Evolutionary conservation across 1,140 invertebrate species (phyloP).

Genomic region (Drosophila carrolli): DNA sequence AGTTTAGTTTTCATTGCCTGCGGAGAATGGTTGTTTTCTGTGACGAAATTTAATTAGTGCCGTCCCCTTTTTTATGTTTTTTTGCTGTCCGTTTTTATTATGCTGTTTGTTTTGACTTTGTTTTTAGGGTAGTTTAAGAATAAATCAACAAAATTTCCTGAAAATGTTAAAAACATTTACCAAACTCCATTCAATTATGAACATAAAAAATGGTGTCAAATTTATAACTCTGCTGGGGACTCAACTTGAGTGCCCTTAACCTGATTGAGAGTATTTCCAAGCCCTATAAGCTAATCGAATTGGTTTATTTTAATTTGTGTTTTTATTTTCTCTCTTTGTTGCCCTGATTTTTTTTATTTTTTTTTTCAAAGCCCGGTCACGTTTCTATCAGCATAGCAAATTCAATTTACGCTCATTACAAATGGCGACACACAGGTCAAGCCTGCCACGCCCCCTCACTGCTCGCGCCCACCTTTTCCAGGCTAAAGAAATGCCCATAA

Average conservation of each 20-base stretch:
- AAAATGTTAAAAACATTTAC: neutral
- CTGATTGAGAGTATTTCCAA: slow-evolving; percentile 13
- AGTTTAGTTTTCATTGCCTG: slow-evolving; percentile 38
- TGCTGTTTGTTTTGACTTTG: neutral
- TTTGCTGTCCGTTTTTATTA: slow-evolving; percentile 3
- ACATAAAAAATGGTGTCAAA: neutral
- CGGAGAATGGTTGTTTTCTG: neutral
- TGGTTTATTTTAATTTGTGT: slow-evolving; percentile 56
- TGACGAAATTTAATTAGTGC: slow-evolving; percentile 49
- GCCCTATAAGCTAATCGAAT: slow-evolving; percentile 39
- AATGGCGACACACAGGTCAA: slow-evolving; percentile 29
- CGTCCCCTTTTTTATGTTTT: slow-evolving; percentile 1
- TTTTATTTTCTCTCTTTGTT: slow-evolving; percentile 18
- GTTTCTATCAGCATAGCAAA: slow-evolving; percentile 30
- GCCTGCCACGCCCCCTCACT: neutral
- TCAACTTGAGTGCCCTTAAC: slow-evolving; percentile 2
- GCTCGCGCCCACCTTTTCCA: neutral
- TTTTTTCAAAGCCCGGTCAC: slow-evolving; percentile 19
- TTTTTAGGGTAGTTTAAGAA: neutral
- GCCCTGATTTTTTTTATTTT: neutral
- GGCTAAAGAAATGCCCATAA: slow-evolving; percentile 20
- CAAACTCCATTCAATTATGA: neutral
- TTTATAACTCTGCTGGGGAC: neutral
- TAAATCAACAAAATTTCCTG: too few relatives aligned
- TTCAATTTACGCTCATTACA: slow-evolving; percentile 54